Percentiles rank a stretch among this genome's conserved stretches.
phyloP scores from a whole-genome alignment of 2,113 vertebrate genomes.

The Lutjanus erythropterus region DNA sequence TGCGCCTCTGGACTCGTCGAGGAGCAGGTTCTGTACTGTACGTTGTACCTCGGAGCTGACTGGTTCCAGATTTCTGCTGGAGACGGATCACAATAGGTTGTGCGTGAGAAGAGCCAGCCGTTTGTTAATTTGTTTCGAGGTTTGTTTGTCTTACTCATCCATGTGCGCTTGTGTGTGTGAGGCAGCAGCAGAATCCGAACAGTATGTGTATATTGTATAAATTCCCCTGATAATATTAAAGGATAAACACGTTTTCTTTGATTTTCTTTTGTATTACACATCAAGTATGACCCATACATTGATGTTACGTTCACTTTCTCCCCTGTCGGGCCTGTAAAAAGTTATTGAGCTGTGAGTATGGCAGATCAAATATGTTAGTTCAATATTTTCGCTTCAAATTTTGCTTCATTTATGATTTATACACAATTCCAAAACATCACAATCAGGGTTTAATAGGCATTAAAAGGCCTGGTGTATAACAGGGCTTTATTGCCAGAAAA shows the following conservation, averaged over 20 bases:
- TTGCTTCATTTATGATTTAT: neutral
- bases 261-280: slow-evolving; percentile 2
- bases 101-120: slow-evolving; percentile 72
- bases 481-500: no score
- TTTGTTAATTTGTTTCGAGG: slow-evolving; percentile 67
- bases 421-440: neutral
- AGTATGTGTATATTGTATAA: slow-evolving; percentile 59
- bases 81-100: slow-evolving; percentile 49
- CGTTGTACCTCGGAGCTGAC: slow-evolving; percentile 41
- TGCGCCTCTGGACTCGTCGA: slow-evolving; percentile 11
- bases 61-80: slow-evolving; percentile 61
- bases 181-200: slow-evolving; percentile 58
- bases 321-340: neutral
- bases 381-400: neutral
- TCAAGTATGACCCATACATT: neutral
- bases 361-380: neutral
- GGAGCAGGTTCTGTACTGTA: slow-evolving; percentile 55
- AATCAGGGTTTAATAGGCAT: neutral
- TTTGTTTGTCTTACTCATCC: slow-evolving; percentile 78
- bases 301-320: neutral
- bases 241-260: slow-evolving; percentile 37
- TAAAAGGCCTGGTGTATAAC: no score
- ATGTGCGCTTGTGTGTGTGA: slow-evolving; percentile 59
- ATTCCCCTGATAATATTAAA: slow-evolving; percentile 39
- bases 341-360: neutral